Base-by-base conservation (phyloP, 2,888 invertebrate genomes). In the Drosophila stalkeri region DNA sequence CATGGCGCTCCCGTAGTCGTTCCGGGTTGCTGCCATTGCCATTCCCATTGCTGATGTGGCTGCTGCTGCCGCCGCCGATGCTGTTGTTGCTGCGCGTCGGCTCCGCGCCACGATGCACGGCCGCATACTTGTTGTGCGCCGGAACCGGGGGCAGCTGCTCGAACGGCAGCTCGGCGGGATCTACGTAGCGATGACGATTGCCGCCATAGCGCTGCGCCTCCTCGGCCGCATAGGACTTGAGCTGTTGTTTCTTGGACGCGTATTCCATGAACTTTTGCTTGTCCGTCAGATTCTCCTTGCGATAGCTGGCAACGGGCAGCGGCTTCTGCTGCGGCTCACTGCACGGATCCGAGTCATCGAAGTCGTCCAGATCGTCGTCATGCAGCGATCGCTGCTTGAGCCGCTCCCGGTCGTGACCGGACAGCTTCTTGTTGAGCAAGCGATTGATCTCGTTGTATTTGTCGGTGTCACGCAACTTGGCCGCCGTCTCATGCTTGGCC, bases 191-290 rank as follows among this genome's bases (percentile, higher is more conserved):
- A 74, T 92, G 92, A 9, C 92, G 90, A 23, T 89, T 90, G 20
- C 89, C 91, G 5, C 91, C 92, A 72, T 92, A 92, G 23, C 91
- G 89, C 49, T 91, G 92, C 5, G 80, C 83, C 75, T 91, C 92
- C 63, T 89, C 89, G 18, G 87, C 87, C 6, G 90, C 86, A 57
- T 89, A 92, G n/a, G 77, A 76, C 60, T 91, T 91, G 11, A 86
- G 74, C 35, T 91, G 90, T 23, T 90, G 79, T 74, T 91, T 92
- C 51, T 91, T 88, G 8, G 87, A 79, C 5, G 87, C 87, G 67
- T 92, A 92, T 63, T 93, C 92, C 75, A 92, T 90, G 75, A 92
- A 93, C 66, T 93, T 93, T 33, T 93, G 93, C 70, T 92, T 93
- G 62, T 93, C 93, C 3, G 93, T 93, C 37, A 93, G 86, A 76